Conservation (phyloP, 2,888 invertebrate genomes). For the Archaeoteleia sp. region DNA sequence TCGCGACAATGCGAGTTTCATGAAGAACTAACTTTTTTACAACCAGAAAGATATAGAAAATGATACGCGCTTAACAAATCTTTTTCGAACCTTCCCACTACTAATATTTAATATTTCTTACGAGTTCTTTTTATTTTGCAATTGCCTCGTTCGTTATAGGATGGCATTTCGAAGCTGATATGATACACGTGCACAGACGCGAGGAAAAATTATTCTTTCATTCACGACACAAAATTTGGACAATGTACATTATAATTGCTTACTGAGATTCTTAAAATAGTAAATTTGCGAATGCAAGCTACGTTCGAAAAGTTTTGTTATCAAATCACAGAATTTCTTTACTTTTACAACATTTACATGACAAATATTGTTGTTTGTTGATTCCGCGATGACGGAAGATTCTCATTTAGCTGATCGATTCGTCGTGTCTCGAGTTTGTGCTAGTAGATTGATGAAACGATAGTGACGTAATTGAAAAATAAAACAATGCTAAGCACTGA, state of each 20-base stretch:
- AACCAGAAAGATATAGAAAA: too few species aligned
- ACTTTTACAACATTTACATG: not conserved
- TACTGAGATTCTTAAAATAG: slow-evolving; percentile 27
- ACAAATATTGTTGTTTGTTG: not conserved
- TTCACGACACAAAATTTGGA: not conserved
- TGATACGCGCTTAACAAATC: not conserved
- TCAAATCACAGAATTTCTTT: slow-evolving; percentile 34
- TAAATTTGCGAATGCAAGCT: slow-evolving; percentile 3
- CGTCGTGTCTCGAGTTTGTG: too few species aligned
- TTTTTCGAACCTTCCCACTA: not conserved
- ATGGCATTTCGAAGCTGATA: not conserved
- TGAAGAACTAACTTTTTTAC: too few species aligned
- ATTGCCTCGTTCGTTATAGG: too few species aligned
- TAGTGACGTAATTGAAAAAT: too few species aligned
- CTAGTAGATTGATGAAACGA: too few species aligned
- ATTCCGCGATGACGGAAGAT: slow-evolving; percentile 19
- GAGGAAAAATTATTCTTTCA: slow-evolving; percentile 3
- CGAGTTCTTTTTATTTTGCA: too few species aligned
- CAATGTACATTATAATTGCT: not conserved
- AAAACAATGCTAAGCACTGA: too few species aligned
- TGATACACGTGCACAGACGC: not conserved
- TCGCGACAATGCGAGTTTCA: too few species aligned
- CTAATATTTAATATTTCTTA: too few species aligned
- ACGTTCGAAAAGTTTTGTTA: slow-evolving; percentile 2
- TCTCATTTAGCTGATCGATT: slow-evolving; percentile 1